Evolutionary conservation across 2,888 invertebrate species (phyloP), one percentile per base, ranked within the genome.

Genomic region (Lottia gigantea): DNA sequence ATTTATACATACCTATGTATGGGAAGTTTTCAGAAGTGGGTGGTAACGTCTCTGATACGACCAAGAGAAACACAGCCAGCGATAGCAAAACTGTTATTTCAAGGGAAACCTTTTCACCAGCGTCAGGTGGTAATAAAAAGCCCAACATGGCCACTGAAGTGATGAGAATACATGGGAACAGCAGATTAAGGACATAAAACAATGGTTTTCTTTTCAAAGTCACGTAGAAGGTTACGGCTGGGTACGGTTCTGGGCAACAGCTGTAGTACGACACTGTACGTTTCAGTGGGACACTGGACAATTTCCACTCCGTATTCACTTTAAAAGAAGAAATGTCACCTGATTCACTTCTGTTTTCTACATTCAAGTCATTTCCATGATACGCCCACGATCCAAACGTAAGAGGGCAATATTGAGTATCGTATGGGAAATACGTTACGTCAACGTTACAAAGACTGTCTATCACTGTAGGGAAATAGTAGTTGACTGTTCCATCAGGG

Each of bases 381-480:
- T 83, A 79, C 0, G 82, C 79, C 84, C 83, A 83, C 16, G 84
- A 82, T 14, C 83, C 83, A 66, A 83, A 82, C 68, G 77, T 78
- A 45, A 82, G 68, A 2, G 71, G 63, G 63, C 80, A 79, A 15
- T 70, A 67, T 71, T 91, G 91, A 65, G 88, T 89, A 79, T 91
- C 91, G 80, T 91, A 91, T 3, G 91, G 91, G 81, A 91, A 91
- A 79, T 90, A 90, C 15, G 90, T 90, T 69, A 88, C 88, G 73
- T 86, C 83, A 0, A 91, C 89, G 67, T 89, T 89, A 80, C 91
- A 91, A 16, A 90, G 88, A 73, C 89, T 89, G 40, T 90, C 86
- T 16, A 91, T 86, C 73, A 90, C 90, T 26, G 90, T 90, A 46
- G 91, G 91, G 16, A 90, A 90, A 16, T 90, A 90, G 90, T 91